Evolutionary conservation across 1,140 invertebrate genomes (phyloP), one percentile per base, ranked within the genome.

Genomic region (Acromyrmex heyeri): DNA sequence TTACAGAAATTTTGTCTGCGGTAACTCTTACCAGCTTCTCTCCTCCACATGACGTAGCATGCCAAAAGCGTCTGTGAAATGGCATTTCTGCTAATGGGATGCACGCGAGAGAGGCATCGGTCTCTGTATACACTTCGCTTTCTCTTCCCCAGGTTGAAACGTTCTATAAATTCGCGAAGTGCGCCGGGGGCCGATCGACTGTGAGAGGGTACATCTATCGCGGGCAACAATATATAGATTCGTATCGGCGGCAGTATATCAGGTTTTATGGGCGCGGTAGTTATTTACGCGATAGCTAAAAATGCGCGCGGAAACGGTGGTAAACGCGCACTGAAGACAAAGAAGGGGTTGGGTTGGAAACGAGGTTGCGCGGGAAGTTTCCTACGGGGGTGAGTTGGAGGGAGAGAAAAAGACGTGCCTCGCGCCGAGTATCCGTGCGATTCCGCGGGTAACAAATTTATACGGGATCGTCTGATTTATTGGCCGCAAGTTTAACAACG

Each of bases 261-360:
- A 94, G 91, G 89, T 93, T 94, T 94, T 93, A 94, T 92, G 90
- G 92, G 86, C 87, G 85, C 87, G 78, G 86, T 92, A 91, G 93
- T 94, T 93, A 94, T 94, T 94, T 94, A 93, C 93, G 92, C 91
- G 92, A 91, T 90, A 88, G 92, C 92, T 93, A 93, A 92, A 93
- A 93, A 91, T 93, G 90, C 91, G 92, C 90, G 92, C 91, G 91
- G 92, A 93, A 93, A 91, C 87, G 90, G 88, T 90, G 86, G 93
- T 92, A 92, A 94, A 93, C 86, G 89, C 89, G 92, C 90, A 88
- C 81, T 86, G 88, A 88, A 81, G 57, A 76, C 86, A 57, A 65
- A 55, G 72, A 38, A 30, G 69, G 85, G 38, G 30, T 44, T 67
- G 85, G 75, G 21, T 21, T 59, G 85, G 75, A n/a, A 44, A 55